A percentile compares a stretch with the other conserved stretches of the same genome.
phyloP scores from a whole-genome alignment of 2,888 invertebrate species.

The Tenthredo mesomela region DNA sequence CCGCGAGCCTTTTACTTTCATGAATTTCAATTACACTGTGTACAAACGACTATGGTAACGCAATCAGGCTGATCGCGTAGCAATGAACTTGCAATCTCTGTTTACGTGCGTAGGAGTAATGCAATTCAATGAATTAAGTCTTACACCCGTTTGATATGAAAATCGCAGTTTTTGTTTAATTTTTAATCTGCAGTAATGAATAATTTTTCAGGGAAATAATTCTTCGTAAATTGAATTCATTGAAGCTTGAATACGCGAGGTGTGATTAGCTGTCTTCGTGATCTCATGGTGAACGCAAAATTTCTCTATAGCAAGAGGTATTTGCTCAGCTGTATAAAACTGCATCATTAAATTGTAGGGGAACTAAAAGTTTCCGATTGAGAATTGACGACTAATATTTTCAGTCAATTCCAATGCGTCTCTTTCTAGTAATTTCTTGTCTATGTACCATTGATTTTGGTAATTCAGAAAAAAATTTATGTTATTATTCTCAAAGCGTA shows the following conservation, averaged over 20 bases:
- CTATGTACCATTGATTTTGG: too few species aligned
- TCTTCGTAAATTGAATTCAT: not conserved
- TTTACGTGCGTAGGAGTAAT: constrained; percentile 1
- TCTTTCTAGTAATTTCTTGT: not conserved
- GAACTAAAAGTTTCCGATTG: not conserved
- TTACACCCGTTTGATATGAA: not conserved
- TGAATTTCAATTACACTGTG: constrained; percentile 25
- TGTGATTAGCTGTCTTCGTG: not conserved
- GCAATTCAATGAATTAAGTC: not conserved
- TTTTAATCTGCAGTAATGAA: not conserved
- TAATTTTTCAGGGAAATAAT: not conserved
- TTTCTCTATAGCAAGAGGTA: not conserved
- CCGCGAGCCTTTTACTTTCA: constrained; percentile 46
- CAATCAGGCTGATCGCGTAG: constrained; percentile 50
- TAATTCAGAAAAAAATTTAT: not conserved
- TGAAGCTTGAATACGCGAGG: not conserved
- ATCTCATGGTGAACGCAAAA: not conserved
- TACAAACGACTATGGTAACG: constrained; percentile 39
- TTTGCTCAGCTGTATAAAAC: constrained; percentile 11
- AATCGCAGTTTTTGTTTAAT: not conserved
- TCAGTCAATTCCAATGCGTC: not conserved
- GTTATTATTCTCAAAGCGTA: not conserved
- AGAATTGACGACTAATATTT: not conserved
- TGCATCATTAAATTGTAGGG: not conserved
- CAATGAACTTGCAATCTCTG: constrained; percentile 51